Evolutionary conservation across 2,113 vertebrate genomes (phyloP), one percentile per base, ranked within the genome.

Genomic region (Podarcis muralis): DNA sequence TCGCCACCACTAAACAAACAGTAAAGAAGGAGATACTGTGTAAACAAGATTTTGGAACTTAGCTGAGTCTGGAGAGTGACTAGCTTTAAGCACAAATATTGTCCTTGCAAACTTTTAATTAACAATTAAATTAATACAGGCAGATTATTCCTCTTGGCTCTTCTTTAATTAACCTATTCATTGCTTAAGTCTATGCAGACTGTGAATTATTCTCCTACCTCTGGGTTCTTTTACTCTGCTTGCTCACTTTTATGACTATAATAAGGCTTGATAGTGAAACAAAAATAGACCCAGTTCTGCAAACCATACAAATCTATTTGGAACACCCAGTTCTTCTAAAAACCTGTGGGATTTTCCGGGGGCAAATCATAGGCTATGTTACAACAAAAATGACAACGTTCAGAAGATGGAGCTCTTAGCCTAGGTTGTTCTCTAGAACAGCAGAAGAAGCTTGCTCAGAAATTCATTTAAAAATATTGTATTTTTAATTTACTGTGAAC

Each of bases 31-130:
- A 83, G 1, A 1, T 71, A 57, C 71, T 30, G 71, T 37, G 23
- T 69, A 65, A 0, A 81, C 1, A 16, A 91, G 62, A 0, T 71
- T 78, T 9, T 43, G 30, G 80, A 90, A 76, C 35, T 15, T 2
- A 87, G 3, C 11, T 78, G 6, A 92, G 1, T 12, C 37, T 48
- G 15, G 18, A 66, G n/a, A 65, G 59, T 82, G 32, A 82, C 57
- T 82, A 82, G 66, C n/a, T 66, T 65, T 25, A 82, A 82, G 80
- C 4, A 66, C n/a, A 82, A 82, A 82, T 82, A 35, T 35, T 62
- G 80, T 66, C 57, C 80, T 66, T 82, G 66, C 32, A 66, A 82
- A 82, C n/a, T 82, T 65, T 82, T 66, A 66, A 82, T 82, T 82
- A 82, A 66, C 80, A 37, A 37, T 37, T 66, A 62, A 62, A 62